These are phyloP conservation scores for Zosterops hypoxanthus DNA, from an alignment of 2,113 vertebrate genomes.

Conservation along the genomic window DNA sequence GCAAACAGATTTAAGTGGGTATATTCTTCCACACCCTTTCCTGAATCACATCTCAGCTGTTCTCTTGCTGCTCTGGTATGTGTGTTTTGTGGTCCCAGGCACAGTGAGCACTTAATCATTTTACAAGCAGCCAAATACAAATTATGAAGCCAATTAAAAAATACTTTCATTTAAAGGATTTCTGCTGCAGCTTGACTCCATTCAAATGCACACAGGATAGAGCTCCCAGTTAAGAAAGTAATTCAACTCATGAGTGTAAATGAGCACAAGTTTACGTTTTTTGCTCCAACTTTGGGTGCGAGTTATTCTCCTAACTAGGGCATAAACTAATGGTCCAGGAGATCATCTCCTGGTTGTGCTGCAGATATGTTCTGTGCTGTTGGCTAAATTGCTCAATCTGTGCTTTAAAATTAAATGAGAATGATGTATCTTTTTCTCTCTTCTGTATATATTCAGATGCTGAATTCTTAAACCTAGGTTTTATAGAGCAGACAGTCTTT, in stretches of 20 bases:
- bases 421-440: neutral
- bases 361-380: neutral
- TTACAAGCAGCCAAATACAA: slow-evolving; percentile 23
- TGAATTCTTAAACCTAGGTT: neutral
- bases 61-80: neutral
- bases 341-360: neutral
- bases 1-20: neutral
- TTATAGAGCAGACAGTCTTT: neutral
- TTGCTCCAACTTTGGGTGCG: neutral
- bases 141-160: slow-evolving; percentile 34
- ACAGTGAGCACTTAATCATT: slow-evolving; percentile 2
- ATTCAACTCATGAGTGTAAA: neutral
- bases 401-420: neutral
- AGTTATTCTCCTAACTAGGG: neutral
- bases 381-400: neutral
- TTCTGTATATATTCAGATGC: neutral
- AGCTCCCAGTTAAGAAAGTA: neutral
- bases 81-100: slow-evolving; percentile 21
- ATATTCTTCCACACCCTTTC: neutral
- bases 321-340: neutral
- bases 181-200: neutral
- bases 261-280: neutral
- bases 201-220: neutral
- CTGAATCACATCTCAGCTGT: neutral
- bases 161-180: slow-evolving; percentile 20